These are phyloP conservation scores for Fulica atra DNA, from an alignment of 2,113 vertebrate genomes.

Conservation along the genomic window DNA sequence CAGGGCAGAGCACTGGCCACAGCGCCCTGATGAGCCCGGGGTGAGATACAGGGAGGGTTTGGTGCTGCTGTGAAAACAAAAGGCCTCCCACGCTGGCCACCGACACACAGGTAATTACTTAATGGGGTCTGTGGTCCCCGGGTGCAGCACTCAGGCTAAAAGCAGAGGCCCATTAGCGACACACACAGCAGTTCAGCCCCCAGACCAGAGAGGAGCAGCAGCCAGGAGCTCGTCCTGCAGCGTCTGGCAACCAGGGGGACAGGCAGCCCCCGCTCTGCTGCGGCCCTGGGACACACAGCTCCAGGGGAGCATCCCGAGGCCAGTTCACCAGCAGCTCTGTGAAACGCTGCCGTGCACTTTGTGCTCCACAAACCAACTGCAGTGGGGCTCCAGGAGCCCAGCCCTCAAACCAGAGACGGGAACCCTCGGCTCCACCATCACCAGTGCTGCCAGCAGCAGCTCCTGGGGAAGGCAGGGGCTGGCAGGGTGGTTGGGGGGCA, in stretches of 20 bases:
- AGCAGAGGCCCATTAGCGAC: conserved; percentile 11
- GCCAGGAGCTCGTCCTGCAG: neutral
- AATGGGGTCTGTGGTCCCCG: neutral
- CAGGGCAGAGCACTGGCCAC: neutral
- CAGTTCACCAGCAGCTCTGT: too few species aligned
- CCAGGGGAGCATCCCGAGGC: too few species aligned
- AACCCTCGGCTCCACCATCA: too few species aligned
- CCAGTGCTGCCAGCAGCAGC: too few species aligned
- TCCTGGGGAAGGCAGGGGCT: too few species aligned
- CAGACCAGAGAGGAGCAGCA: neutral
- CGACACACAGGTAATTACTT: conserved; percentile 25
- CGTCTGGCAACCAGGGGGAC: neutral
- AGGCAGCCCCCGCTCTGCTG: too few species aligned
- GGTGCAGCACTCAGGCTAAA: conserved; percentile 5
- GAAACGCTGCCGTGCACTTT: too few species aligned
- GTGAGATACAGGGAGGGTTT: neutral
- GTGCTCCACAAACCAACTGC: too few species aligned
- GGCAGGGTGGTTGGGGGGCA: neutral
- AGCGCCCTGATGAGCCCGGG: neutral
- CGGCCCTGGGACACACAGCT: too few species aligned
- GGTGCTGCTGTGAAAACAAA: neutral
- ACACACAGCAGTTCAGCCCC: neutral
- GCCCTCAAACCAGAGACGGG: too few species aligned
- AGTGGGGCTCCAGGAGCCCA: too few species aligned
- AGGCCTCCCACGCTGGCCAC: neutral